phyloP scores from a whole-genome alignment of 2,797 vertebrate species.

The Allobates femoralis region DNA sequence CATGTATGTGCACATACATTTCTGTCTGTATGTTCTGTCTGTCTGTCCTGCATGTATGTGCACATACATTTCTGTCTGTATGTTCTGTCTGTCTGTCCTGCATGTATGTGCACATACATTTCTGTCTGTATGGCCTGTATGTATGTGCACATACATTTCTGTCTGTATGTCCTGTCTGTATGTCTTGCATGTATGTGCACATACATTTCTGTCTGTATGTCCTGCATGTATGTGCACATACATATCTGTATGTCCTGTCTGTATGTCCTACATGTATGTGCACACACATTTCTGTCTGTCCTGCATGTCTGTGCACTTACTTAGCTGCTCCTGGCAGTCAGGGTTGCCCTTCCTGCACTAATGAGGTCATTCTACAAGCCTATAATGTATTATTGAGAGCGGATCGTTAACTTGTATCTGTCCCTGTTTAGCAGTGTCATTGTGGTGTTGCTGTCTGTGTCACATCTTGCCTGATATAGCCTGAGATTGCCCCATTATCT shows the following conservation, averaged over 20 bases:
- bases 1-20: background rate
- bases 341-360: conserved; percentile 76
- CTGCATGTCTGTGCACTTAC: background rate
- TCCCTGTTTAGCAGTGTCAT: conserved; percentile 94
- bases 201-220: background rate
- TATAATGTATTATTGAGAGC: conserved; percentile 97
- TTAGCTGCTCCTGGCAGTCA: conserved; percentile 42
- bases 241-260: background rate
- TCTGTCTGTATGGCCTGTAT: background rate
- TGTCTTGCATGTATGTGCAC: too few relatives aligned
- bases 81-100: background rate
- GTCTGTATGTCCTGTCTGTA: too few relatives aligned
- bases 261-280: background rate
- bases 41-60: background rate
- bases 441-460: conserved; percentile 92
- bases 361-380: conserved; percentile 91
- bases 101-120: background rate
- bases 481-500: conserved; percentile 94
- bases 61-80: background rate
- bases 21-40: background rate
- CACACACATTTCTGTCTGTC: background rate
- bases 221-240: background rate
- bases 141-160: too few relatives aligned
- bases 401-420: conserved; percentile 98
- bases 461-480: conserved; percentile 96